phyloP scores from a whole-genome alignment of 1,140 invertebrate species.

The Macrosteles quadrilineatus region DNA sequence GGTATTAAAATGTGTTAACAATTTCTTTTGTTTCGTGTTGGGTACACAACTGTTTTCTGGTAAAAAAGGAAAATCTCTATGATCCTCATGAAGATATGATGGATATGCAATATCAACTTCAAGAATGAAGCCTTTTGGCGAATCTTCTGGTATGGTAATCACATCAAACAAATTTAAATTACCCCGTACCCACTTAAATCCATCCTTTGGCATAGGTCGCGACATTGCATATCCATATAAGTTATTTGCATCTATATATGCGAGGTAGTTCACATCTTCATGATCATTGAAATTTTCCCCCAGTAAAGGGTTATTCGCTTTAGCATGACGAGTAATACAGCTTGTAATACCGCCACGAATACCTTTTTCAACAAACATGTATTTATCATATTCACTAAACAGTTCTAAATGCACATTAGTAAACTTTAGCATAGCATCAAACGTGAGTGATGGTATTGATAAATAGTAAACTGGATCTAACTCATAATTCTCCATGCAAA shows the following conservation, averaged over 20 bases:
- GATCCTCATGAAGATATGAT: constrained; percentile 52
- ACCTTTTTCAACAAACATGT: constrained; percentile 48
- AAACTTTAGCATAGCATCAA: constrained; percentile 50
- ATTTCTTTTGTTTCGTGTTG: constrained; percentile 31
- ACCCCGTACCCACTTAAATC: constrained; percentile 53
- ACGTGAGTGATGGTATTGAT: constrained; percentile 49
- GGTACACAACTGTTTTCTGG: constrained; percentile 43
- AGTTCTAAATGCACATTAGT: constrained; percentile 53
- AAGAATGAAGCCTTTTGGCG: constrained; percentile 54
- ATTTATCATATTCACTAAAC: constrained; percentile 51
- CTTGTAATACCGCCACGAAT: constrained; percentile 44
- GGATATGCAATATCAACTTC: constrained; percentile 51
- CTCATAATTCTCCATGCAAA: constrained; percentile 39
- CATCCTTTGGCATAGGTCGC: constrained; percentile 48
- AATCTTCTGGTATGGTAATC: constrained; percentile 46
- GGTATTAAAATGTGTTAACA: constrained; percentile 30
- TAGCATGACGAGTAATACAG: constrained; percentile 48
- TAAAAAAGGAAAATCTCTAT: constrained; percentile 56
- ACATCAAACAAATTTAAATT: constrained; percentile 46
- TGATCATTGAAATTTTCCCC: constrained; percentile 49
- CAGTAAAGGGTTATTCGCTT: constrained; percentile 54
- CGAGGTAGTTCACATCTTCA: constrained; percentile 47
- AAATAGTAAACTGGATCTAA: constrained; percentile 45
- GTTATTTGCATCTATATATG: constrained; percentile 58
- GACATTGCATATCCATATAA: constrained; percentile 57